Evolutionary conservation across 2,797 vertebrate species (phyloP).

Genomic region (Tokudaia muenninki): DNA sequence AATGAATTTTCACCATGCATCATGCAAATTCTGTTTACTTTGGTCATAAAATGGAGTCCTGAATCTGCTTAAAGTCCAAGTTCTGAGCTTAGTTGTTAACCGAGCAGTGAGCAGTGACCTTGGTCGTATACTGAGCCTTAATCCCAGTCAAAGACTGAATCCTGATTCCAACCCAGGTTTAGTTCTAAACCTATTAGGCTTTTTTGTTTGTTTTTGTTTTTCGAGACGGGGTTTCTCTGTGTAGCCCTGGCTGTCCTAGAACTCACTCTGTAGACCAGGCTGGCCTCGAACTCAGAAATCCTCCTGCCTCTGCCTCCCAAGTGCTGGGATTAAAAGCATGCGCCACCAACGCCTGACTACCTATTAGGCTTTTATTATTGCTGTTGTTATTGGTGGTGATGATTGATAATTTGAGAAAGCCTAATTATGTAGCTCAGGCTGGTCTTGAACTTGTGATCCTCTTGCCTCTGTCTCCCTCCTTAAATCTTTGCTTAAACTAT

Average conservation of each 20-base stretch:
- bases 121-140: background rate
- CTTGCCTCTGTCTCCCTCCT: background rate
- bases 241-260: no score
- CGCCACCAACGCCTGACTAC: no score
- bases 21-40: background rate
- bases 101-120: background rate
- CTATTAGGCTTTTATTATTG: background rate
- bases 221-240: no score
- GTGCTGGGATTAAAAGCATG: no score
- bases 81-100: background rate
- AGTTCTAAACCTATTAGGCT: background rate
- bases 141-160: background rate
- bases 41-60: background rate
- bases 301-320: no score
- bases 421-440: background rate
- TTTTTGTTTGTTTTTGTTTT: background rate
- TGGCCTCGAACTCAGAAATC: no score
- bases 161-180: background rate
- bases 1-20: background rate
- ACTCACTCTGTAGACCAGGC: no score
- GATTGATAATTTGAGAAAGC: background rate
- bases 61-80: background rate
- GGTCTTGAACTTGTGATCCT: background rate
- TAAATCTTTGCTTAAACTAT: background rate
- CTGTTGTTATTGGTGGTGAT: background rate